Evolutionary conservation across 2,797 vertebrate species (phyloP), one percentile per base, ranked within the genome.

Genomic region (Mormyrops boulengeri): DNA sequence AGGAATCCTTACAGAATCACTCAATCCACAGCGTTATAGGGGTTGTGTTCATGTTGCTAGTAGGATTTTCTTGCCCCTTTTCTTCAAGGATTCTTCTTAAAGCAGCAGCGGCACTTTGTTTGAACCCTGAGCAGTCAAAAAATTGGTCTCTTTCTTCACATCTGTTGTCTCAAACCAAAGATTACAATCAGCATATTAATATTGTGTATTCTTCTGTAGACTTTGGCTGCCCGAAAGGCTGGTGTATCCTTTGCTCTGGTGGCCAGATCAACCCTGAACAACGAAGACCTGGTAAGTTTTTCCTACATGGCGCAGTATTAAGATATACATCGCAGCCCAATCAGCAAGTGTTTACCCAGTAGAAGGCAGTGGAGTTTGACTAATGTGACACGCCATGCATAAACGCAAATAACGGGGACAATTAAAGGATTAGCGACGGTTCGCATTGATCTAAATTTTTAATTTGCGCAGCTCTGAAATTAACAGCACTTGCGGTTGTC

Each of bases 141-240:
- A 55, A 87, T 17, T 55, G 77, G 38, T 82, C 38, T 12, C 38
- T 80, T n/a, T 44, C 41, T 82, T 44, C 19, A 17, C 9, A 26
- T 19, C 52, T 57, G 30, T 50, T 19, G 7, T 57, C 30, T 53
- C 7, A 7, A 38, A 87, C 22, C 26, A 53, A 53, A 53, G 4
- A 50, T 41, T 55, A 14, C 82, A 50, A 19, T 55, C 85, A 0
- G 26, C 44, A 62, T 88, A 47, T 88, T 82, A 26, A 87, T 89
- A 91, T 26, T 3, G 60, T 77, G 8, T 8, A 55, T 34, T 84
- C 90, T 93, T 92, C 12, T 88, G 87, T 93, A 99, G 98, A 99
- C 98, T 22, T 95, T 99, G 93, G 96, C 98, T 95, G 98, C 98
- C 94, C 96, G 98, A 95, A 99, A 99, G 96, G 98, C 98, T 94